Evolutionary conservation across 2,113 vertebrate genomes (phyloP), one percentile per base, ranked within the genome.

Genomic region (Cyanistes caeruleus): DNA sequence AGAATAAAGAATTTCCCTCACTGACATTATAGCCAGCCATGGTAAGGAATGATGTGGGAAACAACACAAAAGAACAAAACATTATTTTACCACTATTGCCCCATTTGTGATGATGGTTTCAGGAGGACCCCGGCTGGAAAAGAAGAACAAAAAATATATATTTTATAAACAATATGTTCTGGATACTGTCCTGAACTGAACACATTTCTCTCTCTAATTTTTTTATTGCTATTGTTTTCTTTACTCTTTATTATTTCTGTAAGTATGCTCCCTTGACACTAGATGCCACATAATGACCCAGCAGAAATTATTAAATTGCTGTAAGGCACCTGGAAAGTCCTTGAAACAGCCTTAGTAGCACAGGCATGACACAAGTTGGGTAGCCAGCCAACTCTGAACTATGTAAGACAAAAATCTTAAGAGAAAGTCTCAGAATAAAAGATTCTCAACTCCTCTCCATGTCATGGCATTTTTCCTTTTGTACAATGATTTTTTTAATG

Each of bases 21-120:
- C 28, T 78, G 56, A 28, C 11, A 15, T 37, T 35, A 11, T 9
- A 37, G 18, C 22, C 22, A 81, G 39, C 30, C 81, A 28, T 27
- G 33, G 23, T 44, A 65, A 81, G 37, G 16, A 84, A 58, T 4
- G 1, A 35, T n/a, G 7, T 43, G 30, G 19, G 43, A 78, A 91
- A 93, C 28, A 69, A 56, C 7, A 59, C 6, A 56, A 59, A 62
- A 76, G 11, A 81, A 53, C 8, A 81, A 89, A 93, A 12, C 3
- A 83, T 88, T 73, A 56, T 39, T 85, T 95, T 97, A 97, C 97
- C 97, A 95, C 96, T 77, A 96, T 44, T 72, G 96, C 82, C 25
- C 93, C 97, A 75, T 97, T 97, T 80, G 97, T 97, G 78, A 56
- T 79, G 92, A 97, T 90, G 52, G 58, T 59, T 97, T 97, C 97